Evolutionary conservation across 2,888 invertebrate genomes (phyloP).

Genomic region (Tiphia femorata): DNA sequence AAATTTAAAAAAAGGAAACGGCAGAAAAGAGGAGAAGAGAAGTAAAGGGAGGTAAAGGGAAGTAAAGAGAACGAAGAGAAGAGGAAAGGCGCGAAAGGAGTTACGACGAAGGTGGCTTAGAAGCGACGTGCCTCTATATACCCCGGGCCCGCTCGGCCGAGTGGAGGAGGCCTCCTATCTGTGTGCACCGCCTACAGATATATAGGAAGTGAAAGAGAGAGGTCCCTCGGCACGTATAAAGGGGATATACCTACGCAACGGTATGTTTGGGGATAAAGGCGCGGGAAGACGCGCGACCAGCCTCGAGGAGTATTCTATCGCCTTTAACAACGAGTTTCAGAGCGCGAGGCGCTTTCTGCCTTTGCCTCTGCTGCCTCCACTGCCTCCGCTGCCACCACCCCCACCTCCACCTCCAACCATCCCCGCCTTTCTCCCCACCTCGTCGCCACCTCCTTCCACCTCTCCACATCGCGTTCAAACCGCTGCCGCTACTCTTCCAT

Average conservation of each 20-base stretch:
- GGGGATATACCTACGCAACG: conserved; percentile 35
- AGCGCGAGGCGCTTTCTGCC: conserved; percentile 36
- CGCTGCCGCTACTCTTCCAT: no score
- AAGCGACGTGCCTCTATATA: conserved; percentile 6
- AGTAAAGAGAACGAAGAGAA: neutral
- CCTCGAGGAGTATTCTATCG: conserved; percentile 39
- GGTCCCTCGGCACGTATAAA: conserved; percentile 27
- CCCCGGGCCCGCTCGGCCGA: conserved; percentile 19
- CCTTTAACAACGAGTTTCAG: conserved; percentile 51
- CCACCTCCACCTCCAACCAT: neutral
- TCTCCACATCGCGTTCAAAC: no score
- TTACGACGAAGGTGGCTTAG: conserved; percentile 23
- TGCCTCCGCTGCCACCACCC: no score
- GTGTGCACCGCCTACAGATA: conserved; percentile 27
- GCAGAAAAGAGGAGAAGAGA: neutral
- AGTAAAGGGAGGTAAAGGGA: neutral
- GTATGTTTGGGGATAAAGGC: conserved; percentile 21
- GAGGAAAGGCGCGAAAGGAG: neutral
- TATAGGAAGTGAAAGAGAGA: conserved; percentile 21
- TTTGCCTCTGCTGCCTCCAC: conserved; percentile 27
- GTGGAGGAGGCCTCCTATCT: conserved; percentile 34
- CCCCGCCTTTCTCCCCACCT: conserved; percentile 19
- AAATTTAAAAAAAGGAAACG: no score
- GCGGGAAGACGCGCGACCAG: conserved; percentile 7
- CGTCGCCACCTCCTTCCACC: conserved; percentile 19